phyloP scores from a whole-genome alignment of 2,797 vertebrate genomes.

The Sciurus carolinensis region DNA sequence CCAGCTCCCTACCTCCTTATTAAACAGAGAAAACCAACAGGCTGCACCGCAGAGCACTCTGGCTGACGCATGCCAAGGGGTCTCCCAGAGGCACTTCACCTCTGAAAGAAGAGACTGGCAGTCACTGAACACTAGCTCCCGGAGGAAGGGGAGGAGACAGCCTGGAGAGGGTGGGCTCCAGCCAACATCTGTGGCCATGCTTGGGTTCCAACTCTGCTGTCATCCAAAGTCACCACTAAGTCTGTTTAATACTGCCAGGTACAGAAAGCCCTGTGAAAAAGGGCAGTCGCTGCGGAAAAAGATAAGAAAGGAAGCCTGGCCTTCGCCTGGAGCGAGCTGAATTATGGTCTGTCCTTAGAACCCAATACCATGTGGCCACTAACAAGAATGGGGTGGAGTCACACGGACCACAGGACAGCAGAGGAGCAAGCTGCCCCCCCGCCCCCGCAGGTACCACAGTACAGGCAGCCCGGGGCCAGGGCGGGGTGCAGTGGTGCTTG shows the following conservation, averaged over 20 bases:
- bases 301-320: not conserved
- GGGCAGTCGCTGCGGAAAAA: not conserved
- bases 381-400: not conserved
- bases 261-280: not conserved
- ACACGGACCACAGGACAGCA: accelerated
- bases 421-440: not conserved
- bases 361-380: not conserved
- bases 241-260: not conserved
- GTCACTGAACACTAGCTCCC: not conserved
- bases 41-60: not conserved
- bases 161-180: not conserved
- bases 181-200: not conserved
- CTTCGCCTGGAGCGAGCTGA: not conserved
- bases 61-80: not conserved
- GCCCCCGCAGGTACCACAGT: too few relatives aligned
- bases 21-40: not conserved
- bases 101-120: not conserved
- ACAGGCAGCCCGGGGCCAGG: too few relatives aligned
- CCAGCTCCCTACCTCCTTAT: not conserved
- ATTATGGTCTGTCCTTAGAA: not conserved
- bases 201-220: not conserved
- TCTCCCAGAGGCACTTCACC: not conserved
- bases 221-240: not conserved
- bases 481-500: too few relatives aligned
- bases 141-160: not conserved